Conservation (phyloP, 2,888 invertebrate genomes). For the Caenorhabditis afra region DNA sequence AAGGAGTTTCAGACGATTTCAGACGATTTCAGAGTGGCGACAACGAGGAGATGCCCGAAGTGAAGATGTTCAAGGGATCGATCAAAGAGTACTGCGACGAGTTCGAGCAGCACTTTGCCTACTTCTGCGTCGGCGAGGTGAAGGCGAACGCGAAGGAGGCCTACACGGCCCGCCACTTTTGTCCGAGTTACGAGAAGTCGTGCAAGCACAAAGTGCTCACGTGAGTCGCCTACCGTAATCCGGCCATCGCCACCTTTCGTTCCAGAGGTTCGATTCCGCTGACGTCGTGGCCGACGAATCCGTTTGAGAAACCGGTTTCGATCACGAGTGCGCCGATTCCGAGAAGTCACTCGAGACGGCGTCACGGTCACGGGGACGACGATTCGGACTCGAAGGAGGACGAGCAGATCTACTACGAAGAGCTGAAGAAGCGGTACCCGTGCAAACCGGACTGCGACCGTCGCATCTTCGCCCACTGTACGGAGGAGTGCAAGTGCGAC, state of each 20-base stretch:
- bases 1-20: neutral
- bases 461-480: conserved; percentile 73
- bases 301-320: conserved; percentile 54
- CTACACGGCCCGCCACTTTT: conserved; percentile 59
- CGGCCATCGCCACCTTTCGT: neutral
- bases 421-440: conserved; percentile 70
- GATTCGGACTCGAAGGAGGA: conserved; percentile 56
- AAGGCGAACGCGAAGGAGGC: conserved; percentile 34
- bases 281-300: conserved; percentile 66
- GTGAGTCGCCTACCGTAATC: conserved; percentile 16
- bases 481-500: conserved; percentile 76
- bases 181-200: conserved; percentile 64
- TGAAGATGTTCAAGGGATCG: conserved; percentile 39
- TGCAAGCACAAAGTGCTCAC: conserved; percentile 61
- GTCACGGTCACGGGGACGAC: conserved; percentile 34
- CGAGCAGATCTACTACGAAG: conserved; percentile 59
- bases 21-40: conserved; percentile 12
- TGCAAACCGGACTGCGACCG: conserved; percentile 76
- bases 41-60: conserved; percentile 1
- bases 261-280: conserved; percentile 34
- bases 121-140: conserved; percentile 64
- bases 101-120: conserved; percentile 66
- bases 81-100: conserved; percentile 62
- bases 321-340: conserved; percentile 34
- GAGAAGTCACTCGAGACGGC: neutral